Evolutionary conservation across 2,888 invertebrate genomes (phyloP), one percentile per base, ranked within the genome.

Genomic region (Acanthococcus lagerstroemiae): DNA sequence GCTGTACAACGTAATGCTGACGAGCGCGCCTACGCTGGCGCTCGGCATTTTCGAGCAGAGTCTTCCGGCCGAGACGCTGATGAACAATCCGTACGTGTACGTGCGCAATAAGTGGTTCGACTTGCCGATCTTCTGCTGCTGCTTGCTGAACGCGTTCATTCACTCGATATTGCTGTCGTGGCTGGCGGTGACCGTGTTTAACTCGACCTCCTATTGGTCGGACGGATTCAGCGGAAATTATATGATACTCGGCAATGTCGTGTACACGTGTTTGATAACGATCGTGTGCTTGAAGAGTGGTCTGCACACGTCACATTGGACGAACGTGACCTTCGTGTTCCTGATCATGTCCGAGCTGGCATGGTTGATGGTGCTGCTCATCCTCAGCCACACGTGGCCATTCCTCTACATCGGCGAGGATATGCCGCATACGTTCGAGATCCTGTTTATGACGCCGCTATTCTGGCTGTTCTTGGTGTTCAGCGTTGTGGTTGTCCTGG

Each of bases 21-120:
- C 66, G 50, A 56, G 66, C 19, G 27, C 30, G 12, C 66, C 55
- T 17, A 55, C 55, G 19, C 46, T 66, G n/a, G 50, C 55, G 6
- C 46, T 56, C 6, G 66, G 66, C 12, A 56, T 56, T 24, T 66
- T 66, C 25, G 66, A 66, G 22, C 27, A 66, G 26, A 55, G 46
- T 17, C 25, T 55, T 4, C 27, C 55, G 6, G 27, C 19, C 3
- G 15, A 45, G 7, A n/a, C 24, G 19, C 24, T 66, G 19, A 45
- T 56, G 30, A 27, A 48, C 9, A 26, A 27, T 17, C 57, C 66
- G 19, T 15, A 25, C 9, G 9, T 56, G 1, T 66, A 66, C 37
- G 19, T 21, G 3, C 22, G 27, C 22, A 66, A 66, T 22, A 17
- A 19, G 4, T 66, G 66, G 66, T 66, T 66, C 19, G 30, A 46